phyloP scores from a whole-genome alignment of 2,113 vertebrate genomes.

The Platichthys stellatus region DNA sequence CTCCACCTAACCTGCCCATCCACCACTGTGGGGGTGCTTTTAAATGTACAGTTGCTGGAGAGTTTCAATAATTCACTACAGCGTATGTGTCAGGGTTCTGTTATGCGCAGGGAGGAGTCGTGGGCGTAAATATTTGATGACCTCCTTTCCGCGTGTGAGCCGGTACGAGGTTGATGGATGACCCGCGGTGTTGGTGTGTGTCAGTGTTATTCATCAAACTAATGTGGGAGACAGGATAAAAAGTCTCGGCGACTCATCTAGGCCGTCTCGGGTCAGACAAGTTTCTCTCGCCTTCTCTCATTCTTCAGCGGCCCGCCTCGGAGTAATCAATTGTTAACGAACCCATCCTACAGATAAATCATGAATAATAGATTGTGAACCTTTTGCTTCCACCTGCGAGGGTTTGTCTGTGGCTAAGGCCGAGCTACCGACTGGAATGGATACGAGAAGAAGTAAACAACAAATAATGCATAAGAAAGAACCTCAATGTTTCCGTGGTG shows the following conservation, averaged over 20 bases:
- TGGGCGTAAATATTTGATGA: conserved; percentile 70
- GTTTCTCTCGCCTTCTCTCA: conserved; percentile 44
- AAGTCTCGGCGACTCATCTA: conserved; percentile 33
- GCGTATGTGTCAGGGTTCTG: conserved; percentile 52
- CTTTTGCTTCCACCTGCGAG: conserved; percentile 28
- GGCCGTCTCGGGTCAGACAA: conserved; percentile 43
- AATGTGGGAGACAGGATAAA: conserved; percentile 48
- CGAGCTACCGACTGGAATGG: conserved; percentile 18
- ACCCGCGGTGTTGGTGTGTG: conserved; percentile 41
- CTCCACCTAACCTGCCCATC: conserved; percentile 13
- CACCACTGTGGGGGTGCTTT: conserved; percentile 9
- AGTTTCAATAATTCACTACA: conserved; percentile 69
- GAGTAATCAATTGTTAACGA: conserved; percentile 41
- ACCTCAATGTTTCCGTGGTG: conserved; percentile 5
- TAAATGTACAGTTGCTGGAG: conserved; percentile 40
- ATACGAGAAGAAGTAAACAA: conserved; percentile 30
- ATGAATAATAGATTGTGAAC: conserved; percentile 49
- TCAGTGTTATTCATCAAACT: conserved; percentile 67
- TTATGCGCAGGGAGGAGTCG: conserved; percentile 32
- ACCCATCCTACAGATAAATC: conserved; percentile 7
- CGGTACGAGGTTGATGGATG: conserved; percentile 55
- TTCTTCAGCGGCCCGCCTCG: not conserved
- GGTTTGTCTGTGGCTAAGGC: conserved; percentile 13
- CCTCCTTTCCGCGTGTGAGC: conserved; percentile 55
- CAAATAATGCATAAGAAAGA: conserved; percentile 35